Conservation (phyloP, 2,888 invertebrate genomes). For the Amphipoea lucens region DNA sequence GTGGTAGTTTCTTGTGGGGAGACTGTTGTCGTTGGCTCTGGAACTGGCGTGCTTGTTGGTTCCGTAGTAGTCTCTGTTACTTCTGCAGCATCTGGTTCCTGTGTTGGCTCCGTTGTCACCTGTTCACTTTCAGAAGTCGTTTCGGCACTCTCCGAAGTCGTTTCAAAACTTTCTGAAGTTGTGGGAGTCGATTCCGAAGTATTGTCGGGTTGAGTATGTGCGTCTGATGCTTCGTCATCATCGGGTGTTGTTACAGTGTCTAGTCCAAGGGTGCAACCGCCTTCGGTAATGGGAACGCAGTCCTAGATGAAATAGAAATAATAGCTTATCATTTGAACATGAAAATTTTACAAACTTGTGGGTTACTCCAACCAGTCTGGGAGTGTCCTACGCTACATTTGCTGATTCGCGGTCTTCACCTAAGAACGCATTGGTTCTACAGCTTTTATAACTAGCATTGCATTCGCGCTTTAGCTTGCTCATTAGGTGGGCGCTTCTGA, state of each 20-base stretch:
- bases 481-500: neutral
- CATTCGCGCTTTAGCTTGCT: neutral
- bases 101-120: neutral
- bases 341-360: neutral
- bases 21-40: neutral
- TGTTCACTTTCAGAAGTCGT: neutral
- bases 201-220: slow-evolving; percentile 11
- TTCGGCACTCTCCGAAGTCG: neutral
- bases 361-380: neutral
- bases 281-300: slow-evolving; percentile 34
- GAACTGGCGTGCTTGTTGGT: neutral
- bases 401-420: neutral
- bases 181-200: slow-evolving; percentile 53
- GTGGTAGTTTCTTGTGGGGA: slow-evolving; percentile 12
- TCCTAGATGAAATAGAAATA: neutral
- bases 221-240: neutral
- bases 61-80: neutral
- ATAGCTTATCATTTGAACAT: neutral
- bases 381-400: neutral
- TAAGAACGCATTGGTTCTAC: neutral
- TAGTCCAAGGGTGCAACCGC: slow-evolving; percentile 44
- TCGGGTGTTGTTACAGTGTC: slow-evolving; percentile 19
- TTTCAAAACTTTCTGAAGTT: neutral
- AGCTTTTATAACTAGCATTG: neutral
- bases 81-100: slow-evolving; percentile 3